These are phyloP conservation scores for Plodia interpunctella DNA, from an alignment of 1,140 invertebrate species.

Conservation along the genomic window DNA sequence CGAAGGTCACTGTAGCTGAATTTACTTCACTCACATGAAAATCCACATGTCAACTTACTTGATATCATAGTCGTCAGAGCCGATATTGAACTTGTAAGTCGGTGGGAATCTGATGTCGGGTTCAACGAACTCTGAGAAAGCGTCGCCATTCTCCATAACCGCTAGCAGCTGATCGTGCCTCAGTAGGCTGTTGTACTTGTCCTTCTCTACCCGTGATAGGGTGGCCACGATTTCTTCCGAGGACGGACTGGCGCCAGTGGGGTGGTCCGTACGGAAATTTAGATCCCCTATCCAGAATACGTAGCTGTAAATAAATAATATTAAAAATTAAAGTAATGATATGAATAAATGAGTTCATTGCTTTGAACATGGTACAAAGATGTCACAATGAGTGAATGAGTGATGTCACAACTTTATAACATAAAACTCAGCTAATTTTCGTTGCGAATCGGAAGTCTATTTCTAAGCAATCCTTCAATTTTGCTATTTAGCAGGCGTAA, in stretches of 20 bases:
- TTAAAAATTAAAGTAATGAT: too few relatives aligned
- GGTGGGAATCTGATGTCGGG: constrained; percentile 87
- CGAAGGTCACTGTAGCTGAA: too few relatives aligned
- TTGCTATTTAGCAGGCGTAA: too few relatives aligned
- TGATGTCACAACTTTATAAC: too few relatives aligned
- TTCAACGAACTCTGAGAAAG: constrained; percentile 89
- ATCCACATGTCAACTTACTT: constrained; percentile 79
- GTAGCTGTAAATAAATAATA: constrained; percentile 80
- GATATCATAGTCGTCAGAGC: constrained; percentile 85
- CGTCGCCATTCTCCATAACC: constrained; percentile 83
- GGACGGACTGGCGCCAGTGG: constrained; percentile 80
- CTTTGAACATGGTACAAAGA: too few relatives aligned
- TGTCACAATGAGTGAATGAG: too few relatives aligned
- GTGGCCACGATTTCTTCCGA: constrained; percentile 82
- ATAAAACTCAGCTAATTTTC: too few relatives aligned
- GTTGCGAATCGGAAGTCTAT: too few relatives aligned
- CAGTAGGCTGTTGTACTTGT: constrained; percentile 81
- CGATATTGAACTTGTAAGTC: constrained; percentile 90
- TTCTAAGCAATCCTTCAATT: too few relatives aligned
- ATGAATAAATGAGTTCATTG: too few relatives aligned
- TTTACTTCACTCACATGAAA: too few relatives aligned
- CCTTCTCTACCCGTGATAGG: constrained; percentile 80
- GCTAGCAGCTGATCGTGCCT: constrained; percentile 84
- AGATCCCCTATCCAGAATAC: constrained; percentile 97
- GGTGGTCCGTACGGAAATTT: constrained; percentile 86